These are phyloP conservation scores for Asteroscopus sphinx DNA, from an alignment of 2,888 invertebrate genomes.

Conservation along the genomic window DNA sequence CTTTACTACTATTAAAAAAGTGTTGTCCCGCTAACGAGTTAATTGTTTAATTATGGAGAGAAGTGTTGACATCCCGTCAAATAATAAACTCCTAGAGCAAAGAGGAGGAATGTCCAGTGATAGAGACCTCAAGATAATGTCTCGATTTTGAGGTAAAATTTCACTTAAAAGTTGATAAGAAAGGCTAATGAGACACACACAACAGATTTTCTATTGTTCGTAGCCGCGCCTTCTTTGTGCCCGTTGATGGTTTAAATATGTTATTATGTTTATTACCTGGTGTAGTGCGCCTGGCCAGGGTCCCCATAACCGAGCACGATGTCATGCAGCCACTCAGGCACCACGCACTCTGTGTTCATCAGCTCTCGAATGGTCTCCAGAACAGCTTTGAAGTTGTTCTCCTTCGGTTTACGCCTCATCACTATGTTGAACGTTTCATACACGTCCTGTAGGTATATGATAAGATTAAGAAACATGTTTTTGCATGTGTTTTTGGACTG, in stretches of 20 bases:
- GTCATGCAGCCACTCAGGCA: conserved; percentile 98
- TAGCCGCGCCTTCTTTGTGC: not conserved
- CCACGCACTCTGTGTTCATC: conserved; percentile 99
- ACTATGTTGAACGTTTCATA: conserved; percentile 98
- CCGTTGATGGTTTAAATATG: not conserved
- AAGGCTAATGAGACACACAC: too few relatives aligned
- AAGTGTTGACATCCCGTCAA: too few relatives aligned
- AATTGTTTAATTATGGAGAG: not conserved
- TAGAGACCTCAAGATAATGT: too few relatives aligned
- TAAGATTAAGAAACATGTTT: not conserved
- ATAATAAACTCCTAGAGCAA: too few relatives aligned
- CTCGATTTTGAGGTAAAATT: too few relatives aligned
- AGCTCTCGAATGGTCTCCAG: conserved; percentile 99
- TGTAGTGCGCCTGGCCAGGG: conserved; percentile 98
- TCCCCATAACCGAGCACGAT: conserved; percentile 99
- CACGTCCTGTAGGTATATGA: conserved; percentile 91
- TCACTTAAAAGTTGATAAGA: too few relatives aligned
- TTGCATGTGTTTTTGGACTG: too few relatives aligned
- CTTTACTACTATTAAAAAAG: too few relatives aligned
- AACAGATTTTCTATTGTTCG: too few relatives aligned
- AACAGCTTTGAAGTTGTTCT: conserved; percentile 99
- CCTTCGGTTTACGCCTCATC: conserved; percentile 99
- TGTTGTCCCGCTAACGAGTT: too few relatives aligned
- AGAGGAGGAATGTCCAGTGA: too few relatives aligned
- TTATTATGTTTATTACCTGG: conserved; percentile 86